These are phyloP conservation scores for Apodemus speciosus DNA, from an alignment of 2,113 vertebrate species.

Conservation along the genomic window DNA sequence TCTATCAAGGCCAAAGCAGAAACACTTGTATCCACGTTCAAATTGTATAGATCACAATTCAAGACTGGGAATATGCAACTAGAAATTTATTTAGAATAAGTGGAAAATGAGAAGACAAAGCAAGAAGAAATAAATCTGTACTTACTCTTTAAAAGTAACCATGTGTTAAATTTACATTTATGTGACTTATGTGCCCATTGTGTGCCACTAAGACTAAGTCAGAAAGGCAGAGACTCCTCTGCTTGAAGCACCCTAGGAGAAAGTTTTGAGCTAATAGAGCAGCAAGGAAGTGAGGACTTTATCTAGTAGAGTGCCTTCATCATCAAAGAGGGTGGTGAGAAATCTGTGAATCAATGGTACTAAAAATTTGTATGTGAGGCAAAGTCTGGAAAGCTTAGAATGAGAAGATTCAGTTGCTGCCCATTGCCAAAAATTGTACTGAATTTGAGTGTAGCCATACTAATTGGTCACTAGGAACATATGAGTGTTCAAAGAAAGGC, in stretches of 20 bases:
- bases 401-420: neutral
- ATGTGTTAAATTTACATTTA: constrained; percentile 17
- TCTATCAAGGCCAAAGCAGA: neutral
- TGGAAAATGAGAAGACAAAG: neutral
- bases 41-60: neutral
- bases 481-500: neutral
- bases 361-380: neutral
- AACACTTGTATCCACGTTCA: neutral
- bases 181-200: neutral
- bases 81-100: neutral
- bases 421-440: neutral
- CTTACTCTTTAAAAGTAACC: neutral
- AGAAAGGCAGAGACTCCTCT: neutral
- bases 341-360: neutral
- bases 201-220: neutral
- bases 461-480: constrained; percentile 8
- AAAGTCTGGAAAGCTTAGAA: neutral
- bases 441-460: neutral
- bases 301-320: neutral
- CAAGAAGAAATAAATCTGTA: neutral
- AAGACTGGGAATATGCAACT: neutral
- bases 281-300: neutral
- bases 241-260: neutral
- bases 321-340: neutral
- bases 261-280: neutral